These are phyloP conservation scores for Drosophila subpulchrella DNA, from an alignment of 1,140 invertebrate genomes.

Conservation along the genomic window DNA sequence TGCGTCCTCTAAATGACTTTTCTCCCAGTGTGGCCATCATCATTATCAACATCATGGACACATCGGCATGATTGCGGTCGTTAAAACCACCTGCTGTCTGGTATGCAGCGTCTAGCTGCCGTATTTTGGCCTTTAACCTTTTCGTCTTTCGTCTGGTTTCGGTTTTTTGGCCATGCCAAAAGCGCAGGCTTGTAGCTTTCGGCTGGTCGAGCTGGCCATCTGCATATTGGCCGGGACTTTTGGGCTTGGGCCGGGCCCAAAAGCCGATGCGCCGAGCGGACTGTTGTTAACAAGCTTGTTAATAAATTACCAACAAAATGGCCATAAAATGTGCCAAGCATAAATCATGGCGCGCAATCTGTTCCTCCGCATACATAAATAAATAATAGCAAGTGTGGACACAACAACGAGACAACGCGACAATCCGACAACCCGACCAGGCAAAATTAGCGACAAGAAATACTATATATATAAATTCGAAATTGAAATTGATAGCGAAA, in stretches of 20 bases:
- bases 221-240: conserved; percentile 50
- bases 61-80: conserved; percentile 49
- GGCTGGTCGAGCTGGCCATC: conserved; percentile 45
- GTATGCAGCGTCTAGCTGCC: conserved; percentile 45
- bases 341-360: conserved; percentile 73
- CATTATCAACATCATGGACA: conserved; percentile 51
- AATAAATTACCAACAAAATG: conserved; percentile 83
- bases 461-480: conserved; percentile 54
- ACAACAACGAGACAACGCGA: conserved; percentile 50
- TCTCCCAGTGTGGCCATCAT: conserved; percentile 27
- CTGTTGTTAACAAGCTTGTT: conserved; percentile 82
- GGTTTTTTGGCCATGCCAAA: conserved; percentile 33
- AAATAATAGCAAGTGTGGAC: conserved; percentile 80
- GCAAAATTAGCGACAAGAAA: conserved; percentile 62
- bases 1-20: neutral
- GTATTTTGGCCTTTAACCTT: conserved; percentile 78
- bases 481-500: conserved; percentile 74
- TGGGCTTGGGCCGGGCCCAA: conserved; percentile 19
- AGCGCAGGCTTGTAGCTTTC: conserved; percentile 50
- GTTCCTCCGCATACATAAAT: conserved; percentile 68
- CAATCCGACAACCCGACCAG: conserved; percentile 48
- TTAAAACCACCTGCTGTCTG: conserved; percentile 77
- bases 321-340: conserved; percentile 82
- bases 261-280: conserved; percentile 57
- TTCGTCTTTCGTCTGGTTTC: conserved; percentile 24